Conservation (phyloP, 2,888 invertebrate species). For the Lithophane socia region DNA sequence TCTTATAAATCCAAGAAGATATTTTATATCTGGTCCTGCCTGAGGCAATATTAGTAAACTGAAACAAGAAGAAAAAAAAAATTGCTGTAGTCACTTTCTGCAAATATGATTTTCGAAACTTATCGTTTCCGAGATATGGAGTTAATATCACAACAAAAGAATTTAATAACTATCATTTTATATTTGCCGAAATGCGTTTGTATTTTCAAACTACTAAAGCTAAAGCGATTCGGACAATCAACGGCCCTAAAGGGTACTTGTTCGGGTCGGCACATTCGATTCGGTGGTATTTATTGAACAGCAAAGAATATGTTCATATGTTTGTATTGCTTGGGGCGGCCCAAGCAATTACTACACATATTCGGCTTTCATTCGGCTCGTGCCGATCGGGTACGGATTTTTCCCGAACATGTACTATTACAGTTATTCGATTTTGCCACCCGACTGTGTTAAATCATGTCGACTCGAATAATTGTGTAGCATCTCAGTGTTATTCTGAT, state of each 20-base stretch:
- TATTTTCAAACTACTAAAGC: background rate
- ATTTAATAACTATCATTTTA: background rate
- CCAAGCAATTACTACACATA: background rate
- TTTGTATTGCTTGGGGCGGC: background rate
- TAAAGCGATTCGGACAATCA: background rate
- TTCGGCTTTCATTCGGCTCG: background rate
- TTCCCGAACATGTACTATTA: background rate
- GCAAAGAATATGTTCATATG: background rate
- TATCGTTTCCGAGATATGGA: background rate
- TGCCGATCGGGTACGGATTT: background rate
- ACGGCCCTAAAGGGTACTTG: no score
- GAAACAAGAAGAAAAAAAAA: constrained; percentile 66
- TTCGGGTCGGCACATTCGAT: no score
- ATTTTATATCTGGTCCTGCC: constrained; percentile 98
- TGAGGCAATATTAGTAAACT: constrained; percentile 96
- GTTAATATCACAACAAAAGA: background rate
- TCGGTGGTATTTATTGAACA: background rate
- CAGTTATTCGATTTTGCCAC: background rate
- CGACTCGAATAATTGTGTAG: background rate
- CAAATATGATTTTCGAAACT: background rate
- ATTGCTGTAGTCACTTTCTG: background rate
- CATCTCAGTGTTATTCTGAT: background rate
- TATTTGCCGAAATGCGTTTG: background rate
- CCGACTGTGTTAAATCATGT: background rate
- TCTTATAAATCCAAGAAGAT: constrained; percentile 96